phyloP scores from a whole-genome alignment of 2,113 vertebrate genomes.

The Engraulis encrasicolus region DNA sequence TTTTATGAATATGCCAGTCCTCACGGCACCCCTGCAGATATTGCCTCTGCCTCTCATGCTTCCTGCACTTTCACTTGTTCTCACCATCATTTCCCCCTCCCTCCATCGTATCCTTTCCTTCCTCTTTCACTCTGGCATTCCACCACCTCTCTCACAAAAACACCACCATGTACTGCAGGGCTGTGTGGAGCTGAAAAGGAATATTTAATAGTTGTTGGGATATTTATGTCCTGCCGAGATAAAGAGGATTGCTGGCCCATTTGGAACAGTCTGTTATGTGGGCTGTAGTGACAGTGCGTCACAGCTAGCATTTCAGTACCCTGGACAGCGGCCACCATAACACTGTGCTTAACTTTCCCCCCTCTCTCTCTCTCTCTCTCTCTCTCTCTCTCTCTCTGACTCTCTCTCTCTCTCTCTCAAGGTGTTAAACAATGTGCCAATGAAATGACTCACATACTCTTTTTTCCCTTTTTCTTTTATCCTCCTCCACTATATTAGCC shows the following conservation, averaged over 20 bases:
- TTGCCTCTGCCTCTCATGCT: background rate
- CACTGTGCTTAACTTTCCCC: background rate
- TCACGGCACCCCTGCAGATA: background rate
- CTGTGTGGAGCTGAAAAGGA: background rate
- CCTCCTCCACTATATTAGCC: background rate
- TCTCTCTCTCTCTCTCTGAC: background rate
- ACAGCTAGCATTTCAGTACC: slow-evolving; percentile 26
- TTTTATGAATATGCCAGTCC: background rate
- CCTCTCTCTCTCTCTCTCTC: background rate
- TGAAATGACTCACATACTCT: background rate
- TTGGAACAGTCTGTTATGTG: background rate
- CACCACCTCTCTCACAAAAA: background rate
- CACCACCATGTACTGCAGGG: background rate
- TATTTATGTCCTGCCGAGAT: slow-evolving; percentile 9
- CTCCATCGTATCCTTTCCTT: background rate
- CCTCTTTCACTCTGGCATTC: background rate
- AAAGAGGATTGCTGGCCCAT: slow-evolving; percentile 17
- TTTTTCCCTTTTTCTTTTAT: background rate
- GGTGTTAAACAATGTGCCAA: background rate
- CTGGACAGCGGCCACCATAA: slow-evolving; percentile 13
- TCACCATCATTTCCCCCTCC: background rate
- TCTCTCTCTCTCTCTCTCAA: background rate
- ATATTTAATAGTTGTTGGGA: slow-evolving; percentile 20
- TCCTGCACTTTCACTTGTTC: background rate
- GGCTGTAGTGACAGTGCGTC: background rate